phyloP scores from a whole-genome alignment of 2,113 vertebrate genomes.

The Thamnaconus septentrionalis region DNA sequence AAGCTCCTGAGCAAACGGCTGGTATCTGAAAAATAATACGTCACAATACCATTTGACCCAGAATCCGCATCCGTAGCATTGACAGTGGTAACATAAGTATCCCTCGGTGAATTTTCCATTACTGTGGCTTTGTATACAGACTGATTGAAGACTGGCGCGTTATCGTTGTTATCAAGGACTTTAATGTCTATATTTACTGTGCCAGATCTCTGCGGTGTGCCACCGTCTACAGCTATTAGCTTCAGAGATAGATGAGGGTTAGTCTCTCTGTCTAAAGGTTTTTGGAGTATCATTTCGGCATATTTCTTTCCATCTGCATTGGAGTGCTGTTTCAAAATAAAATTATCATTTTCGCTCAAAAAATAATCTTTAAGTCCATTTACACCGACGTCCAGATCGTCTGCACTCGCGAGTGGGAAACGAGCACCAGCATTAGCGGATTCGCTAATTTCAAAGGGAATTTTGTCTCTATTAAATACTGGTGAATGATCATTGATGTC shows the following conservation, averaged over 20 bases:
- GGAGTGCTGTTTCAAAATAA: constrained; percentile 63
- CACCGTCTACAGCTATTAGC: constrained; percentile 75
- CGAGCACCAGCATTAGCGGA: constrained; percentile 15
- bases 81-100: constrained; percentile 58
- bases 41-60: constrained; percentile 49
- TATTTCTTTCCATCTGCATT: constrained; percentile 68
- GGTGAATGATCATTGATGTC: constrained; percentile 66
- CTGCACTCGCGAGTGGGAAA: constrained; percentile 52
- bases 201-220: constrained; percentile 69
- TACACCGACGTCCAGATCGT: constrained; percentile 69
- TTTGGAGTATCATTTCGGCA: constrained; percentile 74
- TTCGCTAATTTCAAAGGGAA: constrained; percentile 57
- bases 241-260: constrained; percentile 53
- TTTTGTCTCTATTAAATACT: constrained; percentile 12
- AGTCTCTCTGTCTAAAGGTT: constrained; percentile 67
- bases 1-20: not conserved
- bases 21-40: constrained; percentile 40
- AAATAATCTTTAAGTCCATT: constrained; percentile 72
- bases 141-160: constrained; percentile 59
- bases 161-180: constrained; percentile 66
- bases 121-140: constrained; percentile 69
- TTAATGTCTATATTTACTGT: constrained; percentile 67
- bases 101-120: constrained; percentile 65
- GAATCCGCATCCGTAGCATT: constrained; percentile 74
- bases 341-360: constrained; percentile 63